Evolutionary conservation across 1,140 invertebrate genomes (phyloP), one percentile per base, ranked within the genome.

Genomic region (Drosophila elegans): DNA sequence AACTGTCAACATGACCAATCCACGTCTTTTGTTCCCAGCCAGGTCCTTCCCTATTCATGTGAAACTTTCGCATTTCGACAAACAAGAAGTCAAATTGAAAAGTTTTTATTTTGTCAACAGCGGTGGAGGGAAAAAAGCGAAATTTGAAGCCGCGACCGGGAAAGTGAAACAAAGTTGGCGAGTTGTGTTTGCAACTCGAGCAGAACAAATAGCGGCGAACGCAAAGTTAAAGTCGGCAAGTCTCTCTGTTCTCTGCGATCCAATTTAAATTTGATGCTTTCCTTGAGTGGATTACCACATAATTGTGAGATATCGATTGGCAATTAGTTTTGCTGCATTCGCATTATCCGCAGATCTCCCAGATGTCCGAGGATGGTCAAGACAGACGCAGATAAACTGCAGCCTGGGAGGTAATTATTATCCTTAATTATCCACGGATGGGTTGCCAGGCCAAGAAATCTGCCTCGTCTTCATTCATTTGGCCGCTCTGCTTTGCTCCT

Each of bases 21-120:
- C 53, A 54, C 44, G 53, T 76, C 72, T 42, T 52, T 78, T 60
- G 51, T 78, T 71, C 32, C 9, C 16, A 10, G 16, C 49, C 64
- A 41, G 66, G n/a, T 49, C 66, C 36, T 49, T 36, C 42, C 48
- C 67, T 74, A 73, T 67, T 73, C 60, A 74, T 56, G 49, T 41
- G 46, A 74, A 82, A 82, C 57, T 82, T 82, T 74, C 53, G 48
- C 51, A 72, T 76, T 80, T 76, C 44, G 60, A 41, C 71, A 63
- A 69, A 74, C 57, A 62, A 69, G 54, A 74, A 78, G 60, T 78
- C 74, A 74, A 82, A 82, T 82, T 64, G 69, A 82, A 82, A 82
- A 82, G 74, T 82, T 82, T 82, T 82, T 74, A 52, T 78, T 74
- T 82, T 74, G 44, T 55, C 53, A 62, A 80, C 52, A 79, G 45